These are phyloP conservation scores for Sarcophaga carnaria DNA, from an alignment of 2,888 invertebrate species.

Conservation along the genomic window DNA sequence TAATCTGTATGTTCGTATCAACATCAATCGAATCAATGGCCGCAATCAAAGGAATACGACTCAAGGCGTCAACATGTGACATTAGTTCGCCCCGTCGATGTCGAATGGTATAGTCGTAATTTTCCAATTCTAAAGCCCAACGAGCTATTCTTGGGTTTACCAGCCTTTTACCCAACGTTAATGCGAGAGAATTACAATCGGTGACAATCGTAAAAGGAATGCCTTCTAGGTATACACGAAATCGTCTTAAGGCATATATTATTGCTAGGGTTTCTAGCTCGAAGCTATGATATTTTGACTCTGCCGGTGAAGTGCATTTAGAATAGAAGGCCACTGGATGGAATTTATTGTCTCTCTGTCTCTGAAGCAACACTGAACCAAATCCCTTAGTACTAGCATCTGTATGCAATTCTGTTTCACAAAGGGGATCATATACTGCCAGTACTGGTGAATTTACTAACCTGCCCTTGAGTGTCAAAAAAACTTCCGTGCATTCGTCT, in stretches of 20 bases:
- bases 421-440: not conserved
- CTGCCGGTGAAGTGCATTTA: too few relatives aligned
- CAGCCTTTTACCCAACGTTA: conserved; percentile 16
- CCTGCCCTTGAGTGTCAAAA: not conserved
- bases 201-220: too few relatives aligned
- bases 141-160: conserved; percentile 22
- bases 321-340: too few relatives aligned
- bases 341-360: not conserved
- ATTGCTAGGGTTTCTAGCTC: too few relatives aligned
- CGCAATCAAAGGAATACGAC: too few relatives aligned
- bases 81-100: conserved; percentile 3
- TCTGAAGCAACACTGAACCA: not conserved
- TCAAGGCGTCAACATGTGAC: not conserved
- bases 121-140: conserved; percentile 48
- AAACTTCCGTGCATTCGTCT: not conserved
- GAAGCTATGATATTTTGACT: too few relatives aligned
- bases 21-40: too few relatives aligned
- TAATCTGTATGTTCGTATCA: too few relatives aligned
- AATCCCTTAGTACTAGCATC: not conserved
- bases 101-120: conserved; percentile 39
- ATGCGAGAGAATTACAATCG: not conserved
- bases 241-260: too few relatives aligned
- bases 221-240: too few relatives aligned
- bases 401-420: not conserved
- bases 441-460: not conserved